Evolutionary conservation across 2,797 vertebrate genomes (phyloP), one percentile per base, ranked within the genome.

Genomic region (Alcedo atthis): DNA sequence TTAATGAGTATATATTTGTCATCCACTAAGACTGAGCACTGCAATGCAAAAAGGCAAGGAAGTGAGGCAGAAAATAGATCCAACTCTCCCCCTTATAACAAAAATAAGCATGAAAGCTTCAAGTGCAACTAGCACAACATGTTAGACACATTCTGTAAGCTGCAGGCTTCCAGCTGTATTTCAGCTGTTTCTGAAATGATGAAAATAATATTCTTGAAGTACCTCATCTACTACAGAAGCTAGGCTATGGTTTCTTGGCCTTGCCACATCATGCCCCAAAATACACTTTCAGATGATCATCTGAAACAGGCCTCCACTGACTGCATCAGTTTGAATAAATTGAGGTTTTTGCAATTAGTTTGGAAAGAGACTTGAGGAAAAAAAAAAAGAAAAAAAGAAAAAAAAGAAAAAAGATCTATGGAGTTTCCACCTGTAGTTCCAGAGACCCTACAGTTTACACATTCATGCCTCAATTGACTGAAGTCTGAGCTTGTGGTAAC

Each of bases 231-330:
- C 24, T 53, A 11, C 59, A 53, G 54, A 7, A 75, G 33, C n/a
- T 10, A 33, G 10, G 15, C 28, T 57, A 12, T 18, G 14, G 25
- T 54, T 85, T 74, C 61, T 74, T 57, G 8, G 28, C 35, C 46
- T 74, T 76, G 30, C n/a, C 77, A 55, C 22, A 73, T 11, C 1
- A 0, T 33, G 20, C 28, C 24, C 49, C 21, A 13, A 90, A 90
- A 89, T 0, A 0, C 0, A 2, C 9, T 88, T 81, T 24, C 26
- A 48, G 77, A 0, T 57, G 57, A 49, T 61, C 40, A 35, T 9
- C 37, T 49, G 19, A 75, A 85, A 85, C 15, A 49, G 46, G 17
- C 20, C 80, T 26, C 20, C 54, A 35, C 2, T 21, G 10, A 18
- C 37, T n/a, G 8, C 49, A 40, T 7, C 13, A 2, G 54, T 49